phyloP scores from a whole-genome alignment of 2,113 vertebrate genomes.

The Pteropus alecto region DNA sequence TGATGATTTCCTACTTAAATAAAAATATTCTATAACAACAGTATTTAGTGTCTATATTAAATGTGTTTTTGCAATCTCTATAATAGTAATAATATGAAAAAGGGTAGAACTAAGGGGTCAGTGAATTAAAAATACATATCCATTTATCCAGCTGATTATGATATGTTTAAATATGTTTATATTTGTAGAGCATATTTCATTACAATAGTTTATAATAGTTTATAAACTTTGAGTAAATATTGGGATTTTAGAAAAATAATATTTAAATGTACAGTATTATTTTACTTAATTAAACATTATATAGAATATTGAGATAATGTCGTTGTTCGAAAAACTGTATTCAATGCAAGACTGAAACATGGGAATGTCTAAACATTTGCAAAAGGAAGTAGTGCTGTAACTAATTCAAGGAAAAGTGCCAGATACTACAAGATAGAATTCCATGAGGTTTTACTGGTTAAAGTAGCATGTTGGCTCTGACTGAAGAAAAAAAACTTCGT shows the following conservation, averaged over 20 bases:
- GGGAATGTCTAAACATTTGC: not conserved
- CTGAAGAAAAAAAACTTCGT: not conserved
- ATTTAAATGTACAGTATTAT: not conserved
- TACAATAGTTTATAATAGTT: not conserved
- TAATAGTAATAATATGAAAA: slow-evolving; percentile 5
- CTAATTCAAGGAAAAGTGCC: not conserved
- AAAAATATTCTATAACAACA: not conserved
- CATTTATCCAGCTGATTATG: not conserved
- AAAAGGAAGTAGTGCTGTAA: not conserved
- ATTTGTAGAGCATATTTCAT: not conserved
- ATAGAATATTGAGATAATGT: not conserved
- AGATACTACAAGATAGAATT: not conserved
- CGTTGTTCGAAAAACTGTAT: not conserved
- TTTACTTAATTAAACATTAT: not conserved
- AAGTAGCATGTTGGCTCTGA: not conserved
- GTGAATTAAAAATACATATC: not conserved
- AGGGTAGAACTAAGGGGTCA: not conserved
- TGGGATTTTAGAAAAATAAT: not conserved
- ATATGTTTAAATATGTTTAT: not conserved
- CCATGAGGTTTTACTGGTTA: not conserved
- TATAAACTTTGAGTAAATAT: not conserved
- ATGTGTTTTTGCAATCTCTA: not conserved
- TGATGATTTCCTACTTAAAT: not conserved
- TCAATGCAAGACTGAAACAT: not conserved
- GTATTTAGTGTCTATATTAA: not conserved